Conservation (phyloP, 2,797 vertebrate species). For the Enteromius fasciolatus region DNA sequence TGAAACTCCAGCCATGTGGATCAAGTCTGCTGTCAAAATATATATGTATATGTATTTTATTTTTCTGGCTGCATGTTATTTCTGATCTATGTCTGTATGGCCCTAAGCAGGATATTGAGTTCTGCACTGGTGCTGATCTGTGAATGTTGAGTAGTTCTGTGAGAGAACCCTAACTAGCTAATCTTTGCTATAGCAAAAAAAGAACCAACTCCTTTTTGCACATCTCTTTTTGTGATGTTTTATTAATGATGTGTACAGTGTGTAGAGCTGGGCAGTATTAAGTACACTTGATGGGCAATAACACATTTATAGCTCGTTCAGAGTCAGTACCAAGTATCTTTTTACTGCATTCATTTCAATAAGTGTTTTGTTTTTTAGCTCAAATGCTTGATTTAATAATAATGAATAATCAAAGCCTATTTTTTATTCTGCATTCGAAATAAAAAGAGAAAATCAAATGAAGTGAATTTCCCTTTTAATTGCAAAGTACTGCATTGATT, state of each 20-base stretch:
- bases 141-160: background rate
- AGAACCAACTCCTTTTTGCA: background rate
- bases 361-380: background rate
- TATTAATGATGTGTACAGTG: background rate
- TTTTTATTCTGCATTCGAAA: background rate
- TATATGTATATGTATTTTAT: background rate
- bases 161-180: background rate
- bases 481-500: background rate
- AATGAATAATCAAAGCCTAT: background rate
- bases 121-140: background rate
- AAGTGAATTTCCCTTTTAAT: background rate
- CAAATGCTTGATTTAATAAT: background rate
- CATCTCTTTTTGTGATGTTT: conserved; percentile 1
- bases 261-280: background rate
- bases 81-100: conserved; percentile 15
- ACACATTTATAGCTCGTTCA: background rate
- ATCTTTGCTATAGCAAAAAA: background rate
- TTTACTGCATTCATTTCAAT: background rate
- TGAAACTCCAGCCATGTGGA: conserved; percentile 1
- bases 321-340: background rate
- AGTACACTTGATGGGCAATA: background rate
- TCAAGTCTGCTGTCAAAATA: conserved; percentile 16
- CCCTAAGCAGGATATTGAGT: background rate
- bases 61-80: conserved; percentile 5
- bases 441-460: background rate